A percentile compares a stretch with the other conserved stretches of the same genome.
Conservation (phyloP, 2,888 invertebrate species). For the Enchytraeus crypticus region DNA sequence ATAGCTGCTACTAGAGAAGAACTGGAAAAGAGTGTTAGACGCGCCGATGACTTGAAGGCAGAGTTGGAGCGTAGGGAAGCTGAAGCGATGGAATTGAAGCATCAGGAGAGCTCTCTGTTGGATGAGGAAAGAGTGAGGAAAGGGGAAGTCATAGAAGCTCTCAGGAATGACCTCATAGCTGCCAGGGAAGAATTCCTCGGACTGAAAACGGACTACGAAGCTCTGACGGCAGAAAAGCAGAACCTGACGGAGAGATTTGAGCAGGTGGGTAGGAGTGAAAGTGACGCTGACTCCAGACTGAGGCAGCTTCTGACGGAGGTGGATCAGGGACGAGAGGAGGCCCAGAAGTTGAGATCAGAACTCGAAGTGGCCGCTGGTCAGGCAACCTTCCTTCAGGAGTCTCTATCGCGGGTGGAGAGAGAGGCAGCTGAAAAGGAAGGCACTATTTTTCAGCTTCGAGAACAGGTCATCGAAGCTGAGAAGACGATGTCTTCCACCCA, state of each 20-base stretch:
- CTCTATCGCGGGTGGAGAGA: background rate
- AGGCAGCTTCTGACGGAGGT: background rate
- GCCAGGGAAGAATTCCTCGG: too few species aligned
- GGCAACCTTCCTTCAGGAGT: background rate
- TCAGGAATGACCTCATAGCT: too few species aligned
- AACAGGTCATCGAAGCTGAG: background rate
- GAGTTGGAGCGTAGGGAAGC: too few species aligned
- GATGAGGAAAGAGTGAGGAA: too few species aligned
- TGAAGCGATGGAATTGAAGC: too few species aligned
- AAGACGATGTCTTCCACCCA: too few species aligned
- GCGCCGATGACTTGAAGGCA: too few species aligned
- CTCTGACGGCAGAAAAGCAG: background rate
- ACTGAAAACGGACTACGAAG: too few species aligned
- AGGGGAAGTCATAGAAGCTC: too few species aligned
- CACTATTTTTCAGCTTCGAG: background rate
- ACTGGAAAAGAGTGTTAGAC: too few species aligned
- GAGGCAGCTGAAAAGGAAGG: background rate
- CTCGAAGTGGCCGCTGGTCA: background rate
- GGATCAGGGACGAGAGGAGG: background rate
- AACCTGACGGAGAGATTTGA: background rate
- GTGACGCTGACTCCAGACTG: background rate
- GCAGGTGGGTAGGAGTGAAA: background rate
- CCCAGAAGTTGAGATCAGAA: constrained; percentile 1
- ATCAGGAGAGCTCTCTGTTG: too few species aligned
- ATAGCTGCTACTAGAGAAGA: too few species aligned